Conservation (phyloP, 2,797 vertebrate genomes). For the Mustela erminea region DNA sequence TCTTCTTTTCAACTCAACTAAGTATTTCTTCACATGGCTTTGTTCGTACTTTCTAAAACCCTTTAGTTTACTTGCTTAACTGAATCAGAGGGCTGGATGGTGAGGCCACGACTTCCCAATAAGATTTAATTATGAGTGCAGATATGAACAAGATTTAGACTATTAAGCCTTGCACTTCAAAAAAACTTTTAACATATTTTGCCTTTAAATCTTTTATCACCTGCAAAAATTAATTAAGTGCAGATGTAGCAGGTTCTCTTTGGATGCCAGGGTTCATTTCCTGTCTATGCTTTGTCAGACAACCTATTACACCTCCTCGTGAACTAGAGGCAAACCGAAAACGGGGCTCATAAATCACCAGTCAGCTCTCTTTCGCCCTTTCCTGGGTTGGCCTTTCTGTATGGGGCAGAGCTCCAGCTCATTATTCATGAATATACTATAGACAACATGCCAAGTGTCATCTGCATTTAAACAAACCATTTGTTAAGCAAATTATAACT, state of each 20-base stretch:
- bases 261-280: constrained; percentile 99
- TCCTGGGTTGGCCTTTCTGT: constrained; percentile 86
- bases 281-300: constrained; percentile 98
- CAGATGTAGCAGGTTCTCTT: constrained; percentile 97
- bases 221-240: constrained; percentile 98
- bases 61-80: constrained; percentile 77
- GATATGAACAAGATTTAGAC: constrained; percentile 90
- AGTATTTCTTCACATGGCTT: constrained; percentile 72
- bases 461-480: constrained; percentile 89
- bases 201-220: constrained; percentile 99
- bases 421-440: constrained; percentile 89
- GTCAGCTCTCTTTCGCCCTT: constrained; percentile 90
- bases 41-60: constrained; percentile 79
- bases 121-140: constrained; percentile 90
- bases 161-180: constrained; percentile 89
- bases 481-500: constrained; percentile 88
- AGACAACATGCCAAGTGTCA: constrained; percentile 90
- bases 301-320: constrained; percentile 97
- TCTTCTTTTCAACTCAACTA: constrained; percentile 62
- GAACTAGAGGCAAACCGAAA: constrained; percentile 93
- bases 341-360: constrained; percentile 94
- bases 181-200: constrained; percentile 92
- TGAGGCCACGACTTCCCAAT: constrained; percentile 87
- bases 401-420: constrained; percentile 88
- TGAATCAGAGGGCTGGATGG: constrained; percentile 84